These are phyloP conservation scores for Plutella xylostella DNA, from an alignment of 2,888 invertebrate species.

Conservation along the genomic window DNA sequence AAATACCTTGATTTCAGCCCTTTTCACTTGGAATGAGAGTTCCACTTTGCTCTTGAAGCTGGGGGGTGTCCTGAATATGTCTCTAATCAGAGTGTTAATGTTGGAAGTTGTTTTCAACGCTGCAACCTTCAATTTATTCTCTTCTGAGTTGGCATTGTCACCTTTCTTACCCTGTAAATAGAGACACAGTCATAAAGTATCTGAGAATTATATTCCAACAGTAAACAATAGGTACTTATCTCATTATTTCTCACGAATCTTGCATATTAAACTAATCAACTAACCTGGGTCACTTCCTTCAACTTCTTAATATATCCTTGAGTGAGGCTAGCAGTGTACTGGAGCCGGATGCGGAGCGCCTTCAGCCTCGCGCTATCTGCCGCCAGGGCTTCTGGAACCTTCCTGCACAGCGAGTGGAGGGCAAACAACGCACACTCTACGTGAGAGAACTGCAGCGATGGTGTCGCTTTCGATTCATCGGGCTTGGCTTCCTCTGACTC, in stretches of 20 bases:
- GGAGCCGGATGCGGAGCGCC: slow-evolving; percentile 87
- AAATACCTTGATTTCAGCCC: slow-evolving; percentile 48
- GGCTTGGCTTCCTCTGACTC: slow-evolving; percentile 27
- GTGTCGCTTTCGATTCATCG: slow-evolving; percentile 66
- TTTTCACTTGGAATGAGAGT: slow-evolving; percentile 73
- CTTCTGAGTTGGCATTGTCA: slow-evolving; percentile 80
- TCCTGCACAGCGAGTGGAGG: slow-evolving; percentile 81
- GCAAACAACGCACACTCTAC: slow-evolving; percentile 91
- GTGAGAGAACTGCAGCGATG: slow-evolving; percentile 92
- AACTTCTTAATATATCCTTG: slow-evolving; percentile 84
- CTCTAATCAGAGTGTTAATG: slow-evolving; percentile 91
- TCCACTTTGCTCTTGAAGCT: slow-evolving; percentile 87
- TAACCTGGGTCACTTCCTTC: slow-evolving; percentile 72
- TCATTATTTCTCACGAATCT: too few species aligned
- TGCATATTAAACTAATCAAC: too few species aligned
- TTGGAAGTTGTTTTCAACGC: slow-evolving; percentile 93
- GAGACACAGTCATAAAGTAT: neutral
- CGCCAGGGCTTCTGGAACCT: slow-evolving; percentile 79
- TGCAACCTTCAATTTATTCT: slow-evolving; percentile 81
- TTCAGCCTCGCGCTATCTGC: slow-evolving; percentile 80
- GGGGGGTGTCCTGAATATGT: slow-evolving; percentile 94
- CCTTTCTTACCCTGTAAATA: slow-evolving; percentile 73
- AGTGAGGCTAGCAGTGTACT: slow-evolving; percentile 92
- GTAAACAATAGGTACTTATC: too few species aligned
- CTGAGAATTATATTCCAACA: too few species aligned